Conservation (phyloP, 2,113 vertebrate genomes). For the Garra rufa region DNA sequence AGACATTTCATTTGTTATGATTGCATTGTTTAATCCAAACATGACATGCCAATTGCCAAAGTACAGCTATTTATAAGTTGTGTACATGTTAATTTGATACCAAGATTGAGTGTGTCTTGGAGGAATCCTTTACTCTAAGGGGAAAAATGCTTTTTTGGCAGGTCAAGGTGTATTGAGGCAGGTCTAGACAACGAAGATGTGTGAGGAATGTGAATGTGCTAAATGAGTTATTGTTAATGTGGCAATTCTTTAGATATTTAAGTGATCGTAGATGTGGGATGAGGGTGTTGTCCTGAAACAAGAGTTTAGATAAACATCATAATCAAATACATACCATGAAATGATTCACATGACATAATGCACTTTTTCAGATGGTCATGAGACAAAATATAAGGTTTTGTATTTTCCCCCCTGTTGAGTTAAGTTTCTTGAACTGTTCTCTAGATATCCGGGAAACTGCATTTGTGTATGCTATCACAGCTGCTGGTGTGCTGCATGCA, state of each 20-base stretch:
- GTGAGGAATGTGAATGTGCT: constrained; percentile 20
- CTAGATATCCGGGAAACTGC: constrained; percentile 90
- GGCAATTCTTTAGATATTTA: constrained; percentile 27
- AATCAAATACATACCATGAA: background rate
- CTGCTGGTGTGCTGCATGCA: constrained; percentile 82
- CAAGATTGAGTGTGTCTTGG: constrained; percentile 37
- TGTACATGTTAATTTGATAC: constrained; percentile 33
- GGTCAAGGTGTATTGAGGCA: constrained; percentile 28
- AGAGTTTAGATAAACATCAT: background rate
- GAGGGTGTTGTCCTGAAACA: background rate
- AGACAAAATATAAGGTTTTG: background rate
- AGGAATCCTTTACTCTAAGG: constrained; percentile 5
- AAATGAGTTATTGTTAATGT: constrained; percentile 39
- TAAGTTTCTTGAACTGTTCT: background rate
- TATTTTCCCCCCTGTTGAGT: background rate
- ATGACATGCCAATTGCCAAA: constrained; percentile 7
- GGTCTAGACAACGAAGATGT: constrained; percentile 48
- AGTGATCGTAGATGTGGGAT: background rate
- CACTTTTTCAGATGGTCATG: background rate
- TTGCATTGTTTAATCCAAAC: constrained; percentile 26
- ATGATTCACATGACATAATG: background rate
- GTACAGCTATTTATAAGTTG: constrained; percentile 20
- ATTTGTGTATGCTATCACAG: constrained; percentile 84
- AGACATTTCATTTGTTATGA: background rate
- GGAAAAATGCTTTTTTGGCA: constrained; percentile 42